A percentile compares a stretch with the other conserved stretches of the same genome.
These are phyloP conservation scores for Setipinna tenuifilis DNA, from an alignment of 2,797 vertebrate species.

Conservation along the genomic window DNA sequence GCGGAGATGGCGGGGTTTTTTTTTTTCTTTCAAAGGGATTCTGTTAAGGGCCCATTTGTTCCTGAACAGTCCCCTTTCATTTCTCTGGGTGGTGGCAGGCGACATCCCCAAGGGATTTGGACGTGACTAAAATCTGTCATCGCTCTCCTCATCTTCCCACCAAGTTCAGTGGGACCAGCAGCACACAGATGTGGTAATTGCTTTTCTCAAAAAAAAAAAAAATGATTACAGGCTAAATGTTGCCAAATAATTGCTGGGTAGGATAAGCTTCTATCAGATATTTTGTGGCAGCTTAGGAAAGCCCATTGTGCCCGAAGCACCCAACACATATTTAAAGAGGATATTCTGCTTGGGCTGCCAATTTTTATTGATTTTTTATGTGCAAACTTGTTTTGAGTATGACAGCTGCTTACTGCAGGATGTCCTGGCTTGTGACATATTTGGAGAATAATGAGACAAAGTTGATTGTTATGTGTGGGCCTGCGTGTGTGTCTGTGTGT, in stretches of 20 bases:
- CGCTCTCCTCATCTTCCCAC: background rate
- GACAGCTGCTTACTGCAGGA: conserved; percentile 11
- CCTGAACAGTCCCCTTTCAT: background rate
- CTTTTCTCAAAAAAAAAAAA: background rate
- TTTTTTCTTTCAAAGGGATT: background rate
- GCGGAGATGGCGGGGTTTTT: background rate
- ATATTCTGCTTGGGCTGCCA: too few species aligned
- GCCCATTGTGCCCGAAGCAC: background rate
- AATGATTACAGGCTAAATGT: background rate
- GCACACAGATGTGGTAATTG: background rate
- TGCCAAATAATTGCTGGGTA: conserved; percentile 19
- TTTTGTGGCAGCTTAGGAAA: background rate
- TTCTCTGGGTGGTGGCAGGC: background rate
- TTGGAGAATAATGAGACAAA: background rate
- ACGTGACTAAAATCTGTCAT: background rate
- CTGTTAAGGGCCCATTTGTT: background rate
- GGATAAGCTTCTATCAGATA: background rate
- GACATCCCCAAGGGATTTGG: background rate
- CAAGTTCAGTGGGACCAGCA: background rate
- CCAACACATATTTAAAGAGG: background rate
- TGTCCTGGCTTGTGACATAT: background rate
- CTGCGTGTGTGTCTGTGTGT: too few species aligned
- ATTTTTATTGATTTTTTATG: background rate
- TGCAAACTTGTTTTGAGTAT: conserved; percentile 1
- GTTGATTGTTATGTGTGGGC: background rate